phyloP scores from a whole-genome alignment of 2,113 vertebrate genomes.

The Lanius collurio region DNA sequence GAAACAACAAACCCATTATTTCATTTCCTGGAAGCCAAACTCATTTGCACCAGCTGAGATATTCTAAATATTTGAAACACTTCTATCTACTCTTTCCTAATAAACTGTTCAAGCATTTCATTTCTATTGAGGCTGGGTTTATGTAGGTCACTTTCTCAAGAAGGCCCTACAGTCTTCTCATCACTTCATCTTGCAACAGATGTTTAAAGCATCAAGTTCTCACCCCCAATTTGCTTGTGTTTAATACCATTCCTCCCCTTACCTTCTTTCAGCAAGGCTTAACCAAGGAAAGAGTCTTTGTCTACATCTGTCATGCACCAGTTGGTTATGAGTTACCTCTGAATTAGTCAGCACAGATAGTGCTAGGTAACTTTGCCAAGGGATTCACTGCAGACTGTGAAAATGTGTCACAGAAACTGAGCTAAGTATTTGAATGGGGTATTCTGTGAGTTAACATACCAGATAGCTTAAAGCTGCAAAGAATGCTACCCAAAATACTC shows the following conservation, averaged over 20 bases:
- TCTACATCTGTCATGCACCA: fast-evolving
- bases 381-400: not conserved
- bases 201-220: not conserved
- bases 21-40: not conserved
- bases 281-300: not conserved
- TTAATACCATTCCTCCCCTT: not conserved
- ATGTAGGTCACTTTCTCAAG: not conserved
- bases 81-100: not conserved
- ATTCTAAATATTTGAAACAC: not conserved
- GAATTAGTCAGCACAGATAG: not conserved
- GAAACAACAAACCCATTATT: not conserved
- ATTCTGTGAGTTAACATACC: not conserved
- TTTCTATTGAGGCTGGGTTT: not conserved
- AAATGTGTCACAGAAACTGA: not conserved
- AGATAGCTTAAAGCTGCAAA: not conserved
- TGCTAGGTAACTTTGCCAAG: not conserved
- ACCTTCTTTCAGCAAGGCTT: not conserved
- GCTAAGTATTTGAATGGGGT: not conserved
- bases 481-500: not conserved
- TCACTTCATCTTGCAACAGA: not conserved
- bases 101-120: not conserved
- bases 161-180: not conserved
- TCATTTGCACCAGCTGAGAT: not conserved
- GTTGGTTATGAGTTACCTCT: not conserved
- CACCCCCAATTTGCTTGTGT: not conserved